phyloP scores from a whole-genome alignment of 2,888 invertebrate genomes.

The Acanthosoma haemorrhoidale region DNA sequence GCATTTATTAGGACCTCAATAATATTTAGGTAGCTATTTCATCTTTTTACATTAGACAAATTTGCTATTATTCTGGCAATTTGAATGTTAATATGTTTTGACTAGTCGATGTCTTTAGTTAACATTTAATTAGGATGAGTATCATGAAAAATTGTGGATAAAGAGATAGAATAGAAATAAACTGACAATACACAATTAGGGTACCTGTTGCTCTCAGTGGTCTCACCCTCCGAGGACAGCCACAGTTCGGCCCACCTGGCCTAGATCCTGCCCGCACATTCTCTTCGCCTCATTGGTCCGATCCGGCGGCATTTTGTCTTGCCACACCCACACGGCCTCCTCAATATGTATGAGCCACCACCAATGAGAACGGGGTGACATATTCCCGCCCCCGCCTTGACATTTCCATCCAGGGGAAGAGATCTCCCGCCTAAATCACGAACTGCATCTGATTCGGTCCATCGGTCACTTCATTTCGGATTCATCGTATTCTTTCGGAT shows the following conservation, averaged over 20 bases:
- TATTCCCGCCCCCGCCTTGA: constrained; percentile 7
- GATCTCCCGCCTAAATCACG: not conserved
- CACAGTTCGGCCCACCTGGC: constrained; percentile 4
- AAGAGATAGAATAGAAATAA: not conserved
- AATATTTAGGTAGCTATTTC: too few species aligned
- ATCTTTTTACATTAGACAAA: too few species aligned
- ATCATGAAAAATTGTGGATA: too few species aligned
- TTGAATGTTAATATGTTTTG: too few species aligned
- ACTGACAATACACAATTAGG: not conserved
- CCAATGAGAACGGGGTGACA: constrained; percentile 10
- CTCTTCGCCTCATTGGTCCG: constrained; percentile 1
- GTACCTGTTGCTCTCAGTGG: not conserved
- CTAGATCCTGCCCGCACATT: not conserved
- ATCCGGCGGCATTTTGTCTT: not conserved
- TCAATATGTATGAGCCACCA: not conserved
- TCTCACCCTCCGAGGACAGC: not conserved
- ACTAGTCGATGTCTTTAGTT: too few species aligned
- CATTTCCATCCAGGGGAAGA: not conserved
- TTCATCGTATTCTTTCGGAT: too few species aligned
- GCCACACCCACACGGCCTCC: not conserved
- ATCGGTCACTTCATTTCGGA: too few species aligned
- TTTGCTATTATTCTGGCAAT: too few species aligned
- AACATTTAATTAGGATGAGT: too few species aligned
- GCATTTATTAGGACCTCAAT: too few species aligned
- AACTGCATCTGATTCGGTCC: not conserved